Evolutionary conservation across 2,888 invertebrate genomes (phyloP).

Genomic region (Lepidonotus clava): DNA sequence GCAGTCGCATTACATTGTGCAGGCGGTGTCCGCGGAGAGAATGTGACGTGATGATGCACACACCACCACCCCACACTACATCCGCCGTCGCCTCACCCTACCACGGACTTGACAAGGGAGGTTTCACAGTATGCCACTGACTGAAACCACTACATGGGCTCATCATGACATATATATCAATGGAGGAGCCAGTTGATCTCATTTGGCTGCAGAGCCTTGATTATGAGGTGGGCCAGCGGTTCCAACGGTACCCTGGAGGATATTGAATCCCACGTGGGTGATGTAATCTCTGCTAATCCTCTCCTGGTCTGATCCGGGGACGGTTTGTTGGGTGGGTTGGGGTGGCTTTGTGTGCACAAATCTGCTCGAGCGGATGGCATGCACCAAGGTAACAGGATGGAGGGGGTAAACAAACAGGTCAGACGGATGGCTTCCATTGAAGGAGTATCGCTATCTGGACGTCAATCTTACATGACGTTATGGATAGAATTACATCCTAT

Average conservation of each 20-base stretch:
- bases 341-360: too few species aligned
- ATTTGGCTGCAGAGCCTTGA: not conserved
- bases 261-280: too few species aligned
- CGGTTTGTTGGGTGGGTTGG: not conserved
- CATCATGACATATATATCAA: constrained; percentile 9
- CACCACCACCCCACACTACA: not conserved
- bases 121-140: not conserved
- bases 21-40: not conserved
- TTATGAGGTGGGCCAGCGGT: not conserved
- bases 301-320: not conserved
- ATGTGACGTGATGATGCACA: not conserved
- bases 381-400: not conserved
- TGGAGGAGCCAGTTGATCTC: constrained; percentile 8
- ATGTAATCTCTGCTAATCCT: not conserved
- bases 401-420: not conserved
- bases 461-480: too few species aligned
- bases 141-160: not conserved
- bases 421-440: too few species aligned
- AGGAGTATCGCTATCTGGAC: too few species aligned
- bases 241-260: not conserved
- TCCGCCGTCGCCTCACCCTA: not conserved
- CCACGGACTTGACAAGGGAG: not conserved
- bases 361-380: not conserved
- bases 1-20: not conserved
- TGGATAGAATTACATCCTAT: too few species aligned